phyloP scores from a whole-genome alignment of 2,888 invertebrate species.

The Hemaris fuciformis region DNA sequence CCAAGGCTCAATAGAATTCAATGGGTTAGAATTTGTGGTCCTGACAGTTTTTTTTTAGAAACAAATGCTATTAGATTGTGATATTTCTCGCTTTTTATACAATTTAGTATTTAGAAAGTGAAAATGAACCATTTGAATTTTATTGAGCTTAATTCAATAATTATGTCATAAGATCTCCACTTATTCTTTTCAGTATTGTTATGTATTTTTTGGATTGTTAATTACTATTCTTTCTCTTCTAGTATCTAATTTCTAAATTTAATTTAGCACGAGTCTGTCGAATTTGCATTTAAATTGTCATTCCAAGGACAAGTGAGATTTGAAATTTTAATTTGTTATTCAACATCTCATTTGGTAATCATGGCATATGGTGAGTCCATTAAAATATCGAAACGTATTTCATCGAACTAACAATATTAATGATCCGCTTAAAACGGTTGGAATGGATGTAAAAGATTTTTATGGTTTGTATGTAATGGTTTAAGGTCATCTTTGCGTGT shows the following conservation, averaged over 20 bases:
- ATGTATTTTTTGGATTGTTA: not conserved
- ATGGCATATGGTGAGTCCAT: not conserved
- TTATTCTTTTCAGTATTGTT: not conserved
- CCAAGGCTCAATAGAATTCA: not conserved
- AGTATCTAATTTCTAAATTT: not conserved
- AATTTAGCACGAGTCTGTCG: not conserved
- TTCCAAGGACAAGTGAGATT: not conserved
- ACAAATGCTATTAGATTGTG: not conserved
- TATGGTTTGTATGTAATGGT: not conserved
- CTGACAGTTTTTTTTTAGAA: not conserved
- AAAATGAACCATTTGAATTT: not conserved
- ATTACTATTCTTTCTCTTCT: not conserved
- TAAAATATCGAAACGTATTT: not conserved
- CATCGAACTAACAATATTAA: slow-evolving; percentile 2
- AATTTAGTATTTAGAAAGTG: no score
- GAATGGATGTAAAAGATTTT: not conserved
- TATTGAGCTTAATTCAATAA: not conserved
- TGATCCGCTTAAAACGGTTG: not conserved
- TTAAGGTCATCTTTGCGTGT: not conserved
- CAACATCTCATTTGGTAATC: slow-evolving; percentile 1
- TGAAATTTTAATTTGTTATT: slow-evolving; percentile 1
- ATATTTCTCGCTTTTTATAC: no score
- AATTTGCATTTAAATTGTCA: slow-evolving; percentile 8
- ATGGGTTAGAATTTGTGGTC: not conserved
- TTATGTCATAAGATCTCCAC: not conserved